phyloP scores from a whole-genome alignment of 2,888 invertebrate genomes.

The Clitarchus hookeri region DNA sequence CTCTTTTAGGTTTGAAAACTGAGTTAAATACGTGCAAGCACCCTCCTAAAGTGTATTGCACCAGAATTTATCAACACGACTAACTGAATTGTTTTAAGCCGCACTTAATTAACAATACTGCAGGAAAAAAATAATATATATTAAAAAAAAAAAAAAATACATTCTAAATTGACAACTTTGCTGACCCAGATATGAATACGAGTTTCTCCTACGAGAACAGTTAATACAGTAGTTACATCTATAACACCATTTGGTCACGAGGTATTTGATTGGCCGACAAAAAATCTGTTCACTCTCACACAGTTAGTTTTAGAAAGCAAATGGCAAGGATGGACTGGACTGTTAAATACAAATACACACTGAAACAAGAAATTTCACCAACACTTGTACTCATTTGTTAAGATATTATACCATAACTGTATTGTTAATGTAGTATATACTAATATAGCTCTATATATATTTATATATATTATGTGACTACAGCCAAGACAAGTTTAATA shows the following conservation, averaged over 20 bases:
- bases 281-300: constrained; percentile 30
- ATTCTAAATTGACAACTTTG: background rate
- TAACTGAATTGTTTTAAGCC: constrained; percentile 8
- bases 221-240: background rate
- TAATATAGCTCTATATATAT: constrained; percentile 45
- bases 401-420: constrained; percentile 29
- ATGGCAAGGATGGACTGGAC: constrained; percentile 47
- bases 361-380: constrained; percentile 36
- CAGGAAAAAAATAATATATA: background rate
- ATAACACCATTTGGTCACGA: constrained; percentile 8
- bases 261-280: constrained; percentile 18
- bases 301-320: constrained; percentile 41
- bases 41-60: background rate
- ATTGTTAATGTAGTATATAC: background rate
- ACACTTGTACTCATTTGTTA: constrained; percentile 43
- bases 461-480: constrained; percentile 41
- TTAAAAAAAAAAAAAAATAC: background rate
- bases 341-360: constrained; percentile 35
- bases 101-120: constrained; percentile 28
- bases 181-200: background rate
- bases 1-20: background rate
- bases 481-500: constrained; percentile 41
- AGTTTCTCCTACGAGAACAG: background rate
- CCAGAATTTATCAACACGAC: background rate
- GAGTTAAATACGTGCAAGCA: background rate